Evolutionary conservation across 2,888 invertebrate species (phyloP).

Genomic region (Drosophila ustulata): DNA sequence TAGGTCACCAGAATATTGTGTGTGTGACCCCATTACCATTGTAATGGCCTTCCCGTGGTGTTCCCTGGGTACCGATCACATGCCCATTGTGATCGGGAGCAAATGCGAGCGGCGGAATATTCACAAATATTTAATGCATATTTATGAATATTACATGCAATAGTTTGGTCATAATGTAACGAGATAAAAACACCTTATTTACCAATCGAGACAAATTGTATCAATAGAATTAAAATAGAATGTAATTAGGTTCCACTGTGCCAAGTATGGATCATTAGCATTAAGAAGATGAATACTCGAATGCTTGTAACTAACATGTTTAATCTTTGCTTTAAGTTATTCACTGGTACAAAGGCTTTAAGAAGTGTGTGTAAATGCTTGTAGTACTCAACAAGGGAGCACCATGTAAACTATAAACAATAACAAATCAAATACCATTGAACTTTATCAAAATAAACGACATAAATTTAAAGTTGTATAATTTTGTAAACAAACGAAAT

Average conservation of each 20-base stretch:
- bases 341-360: background rate
- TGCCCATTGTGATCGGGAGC: slow-evolving; percentile 9
- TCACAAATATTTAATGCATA: slow-evolving; percentile 6
- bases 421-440: background rate
- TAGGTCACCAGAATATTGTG: slow-evolving; percentile 1
- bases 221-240: background rate
- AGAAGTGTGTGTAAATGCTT: slow-evolving; percentile 16
- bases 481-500: background rate
- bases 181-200: background rate
- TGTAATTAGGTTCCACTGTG: background rate
- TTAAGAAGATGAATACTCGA: background rate
- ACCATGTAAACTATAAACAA: slow-evolving; percentile 6
- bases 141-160: slow-evolving; percentile 16
- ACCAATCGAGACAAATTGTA: background rate
- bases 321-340: background rate
- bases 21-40: slow-evolving; percentile 26
- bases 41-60: slow-evolving; percentile 31
- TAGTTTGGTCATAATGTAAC: background rate
- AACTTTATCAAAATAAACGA: background rate
- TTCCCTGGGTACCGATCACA: slow-evolving; percentile 30
- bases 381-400: slow-evolving; percentile 5
- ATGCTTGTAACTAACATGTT: background rate
- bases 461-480: background rate
- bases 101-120: slow-evolving; percentile 24
- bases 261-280: background rate